Base-by-base conservation (phyloP, 2,797 vertebrate species). In the Hydrocynus forskahlii region DNA sequence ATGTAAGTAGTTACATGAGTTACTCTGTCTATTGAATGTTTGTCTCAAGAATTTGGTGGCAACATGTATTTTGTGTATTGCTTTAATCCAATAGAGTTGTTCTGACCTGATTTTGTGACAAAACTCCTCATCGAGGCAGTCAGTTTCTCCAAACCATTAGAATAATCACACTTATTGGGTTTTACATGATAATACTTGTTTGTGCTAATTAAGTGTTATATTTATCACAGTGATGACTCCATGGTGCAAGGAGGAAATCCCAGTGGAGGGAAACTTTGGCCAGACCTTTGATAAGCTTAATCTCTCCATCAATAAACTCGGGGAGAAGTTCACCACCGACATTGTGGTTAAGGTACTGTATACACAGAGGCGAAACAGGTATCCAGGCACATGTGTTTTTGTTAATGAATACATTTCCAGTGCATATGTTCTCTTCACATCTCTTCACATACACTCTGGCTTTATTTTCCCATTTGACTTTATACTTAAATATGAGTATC, bases 201-300 rank as follows among this genome's bases (percentile, higher is more conserved):
- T 73, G 25, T 50, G 16, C n/a, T 64, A 54, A 68, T 72, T 57
- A 2, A 73, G n/a, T 14, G 57, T 9, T 74, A 10, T 62, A 12
- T 75, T 69, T 8, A 64, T 48, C 35, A 0, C 86, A 96, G 95
- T 85, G 8, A 90, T 93, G 86, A 85, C 43, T 0, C 0, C 5
- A 0, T 95, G 94, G 95, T 96, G 95, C 75, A 8, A 4, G 0
- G 75, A 86, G 0, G 92, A 80, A 12, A 90, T 96, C 76, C 95
- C 95, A 0, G 90, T 96, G 81, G 95, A 95, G 9, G 89, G 92
- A n/a, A 96, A 96, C 85, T 96, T 95, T 0, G 89, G 95, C 38
- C 84, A 93, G 69, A 88, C 92, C 14, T 98, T 94, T 0, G 95
- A 99, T 81, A 89, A 84, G 8, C 87, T 98, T 7, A 95, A 95